Base-by-base conservation (phyloP, 2,113 vertebrate genomes). In the Aleadryas rufinucha region DNA sequence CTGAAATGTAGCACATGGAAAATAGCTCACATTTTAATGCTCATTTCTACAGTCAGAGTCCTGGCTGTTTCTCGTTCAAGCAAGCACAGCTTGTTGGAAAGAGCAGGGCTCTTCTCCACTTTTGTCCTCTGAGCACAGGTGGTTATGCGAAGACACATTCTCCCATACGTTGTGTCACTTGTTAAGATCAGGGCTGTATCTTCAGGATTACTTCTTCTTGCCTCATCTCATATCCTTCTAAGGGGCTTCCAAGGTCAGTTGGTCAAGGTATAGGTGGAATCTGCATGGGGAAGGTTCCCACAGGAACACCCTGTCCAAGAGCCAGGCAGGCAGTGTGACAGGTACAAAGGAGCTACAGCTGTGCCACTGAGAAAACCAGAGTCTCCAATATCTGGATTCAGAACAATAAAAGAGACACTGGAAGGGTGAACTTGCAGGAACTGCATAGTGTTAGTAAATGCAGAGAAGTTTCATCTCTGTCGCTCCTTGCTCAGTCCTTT, bases 61-160 rank as follows among this genome's bases (percentile, higher is more conserved):
- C 30, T 33, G 57, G 35, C 21, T 63, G 13, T 50, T 85, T 71
- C 57, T 71, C 27, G 39, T 59, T 92, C 44, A 75, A 33, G 21
- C 11, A 42, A 63, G 45, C 45, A 57, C 23, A 70, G 6, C 16
- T 66, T 45, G 6, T 44, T 81, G n/a, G 76, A 35, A 80, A 24
- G 12, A 77, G 8, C 37, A 39, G 13, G 10, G 52, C 18, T 57
- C 15, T 87, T 69, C 45, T 39, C 24, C 5, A 2, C n/a, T 61
- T 80, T 7, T n/a, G 50, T 93, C 18, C 53, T 69, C 37, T 31
- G 49, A 28, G 33, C 7, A 15, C 20, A 35, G 28, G 27, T 4
- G 13, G 27, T 39, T 83, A 11, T 0, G 0, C 28, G 44, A 33
- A n/a, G 16, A 39, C 20, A 21, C 1, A 1, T 85, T 68, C 44